Percentiles rank a stretch among this genome's conserved stretches.
Conservation (phyloP, 2,797 vertebrate genomes). For the Erpetoichthys calabaricus region DNA sequence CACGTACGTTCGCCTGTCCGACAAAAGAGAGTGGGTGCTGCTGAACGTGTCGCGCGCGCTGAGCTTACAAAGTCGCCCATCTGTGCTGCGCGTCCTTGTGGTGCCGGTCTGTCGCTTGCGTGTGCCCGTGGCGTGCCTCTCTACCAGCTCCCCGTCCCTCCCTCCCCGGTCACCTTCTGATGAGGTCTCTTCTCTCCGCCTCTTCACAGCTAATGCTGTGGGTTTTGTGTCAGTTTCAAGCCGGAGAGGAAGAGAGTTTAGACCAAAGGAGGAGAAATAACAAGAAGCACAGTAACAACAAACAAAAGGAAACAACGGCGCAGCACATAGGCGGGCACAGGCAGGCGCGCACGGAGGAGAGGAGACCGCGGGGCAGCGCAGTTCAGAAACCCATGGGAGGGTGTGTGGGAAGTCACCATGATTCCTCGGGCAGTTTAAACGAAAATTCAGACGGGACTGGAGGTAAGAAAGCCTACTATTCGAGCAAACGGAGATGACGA, state of each 20-base stretch:
- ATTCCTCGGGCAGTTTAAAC: slow-evolving; percentile 93
- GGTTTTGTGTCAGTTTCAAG: slow-evolving; percentile 24
- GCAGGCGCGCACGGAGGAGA: slow-evolving; percentile 25
- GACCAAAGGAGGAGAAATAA: slow-evolving; percentile 15
- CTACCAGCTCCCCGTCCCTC: not conserved
- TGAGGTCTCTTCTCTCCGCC: slow-evolving; percentile 21
- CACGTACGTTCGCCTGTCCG: no score
- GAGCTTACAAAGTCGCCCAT: no score
- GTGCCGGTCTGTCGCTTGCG: no score
- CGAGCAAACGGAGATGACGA: no score
- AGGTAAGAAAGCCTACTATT: slow-evolving; percentile 52
- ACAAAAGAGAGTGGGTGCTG: no score
- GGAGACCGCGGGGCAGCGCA: slow-evolving; percentile 48
- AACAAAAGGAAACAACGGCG: no score
- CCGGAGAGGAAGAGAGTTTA: slow-evolving; percentile 21
- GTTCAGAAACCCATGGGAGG: slow-evolving; percentile 86
- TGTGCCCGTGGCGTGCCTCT: no score
- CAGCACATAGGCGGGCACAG: slow-evolving; percentile 22
- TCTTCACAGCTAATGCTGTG: slow-evolving; percentile 26
- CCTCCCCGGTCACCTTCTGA: slow-evolving; percentile 20
- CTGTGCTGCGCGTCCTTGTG: no score
- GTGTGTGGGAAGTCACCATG: slow-evolving; percentile 96
- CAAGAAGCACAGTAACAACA: no score
- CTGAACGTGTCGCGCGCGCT: no score
- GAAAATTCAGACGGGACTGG: slow-evolving; percentile 93